Evolutionary conservation across 2,888 invertebrate genomes (phyloP).

Genomic region (Xestia ashworthii): DNA sequence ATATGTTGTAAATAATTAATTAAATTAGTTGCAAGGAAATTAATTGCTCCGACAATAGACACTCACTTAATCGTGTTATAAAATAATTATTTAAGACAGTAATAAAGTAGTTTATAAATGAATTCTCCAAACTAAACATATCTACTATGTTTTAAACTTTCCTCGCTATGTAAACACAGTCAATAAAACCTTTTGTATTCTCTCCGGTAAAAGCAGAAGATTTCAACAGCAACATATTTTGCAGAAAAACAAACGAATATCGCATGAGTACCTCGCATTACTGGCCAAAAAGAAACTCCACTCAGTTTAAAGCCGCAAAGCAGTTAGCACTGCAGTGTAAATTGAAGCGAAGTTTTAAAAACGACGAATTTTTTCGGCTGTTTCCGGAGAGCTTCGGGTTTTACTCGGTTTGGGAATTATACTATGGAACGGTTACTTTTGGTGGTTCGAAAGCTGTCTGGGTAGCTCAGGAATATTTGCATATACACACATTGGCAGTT

Average conservation of each 20-base stretch:
- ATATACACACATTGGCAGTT: conserved; percentile 21
- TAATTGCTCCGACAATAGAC: background rate
- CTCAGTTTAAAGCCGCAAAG: conserved; percentile 50
- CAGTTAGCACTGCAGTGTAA: conserved; percentile 56
- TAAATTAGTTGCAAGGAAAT: too few relatives aligned
- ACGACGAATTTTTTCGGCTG: conserved; percentile 30
- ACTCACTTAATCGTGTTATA: background rate
- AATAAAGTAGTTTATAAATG: background rate
- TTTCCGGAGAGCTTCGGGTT: conserved; percentile 18
- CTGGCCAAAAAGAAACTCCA: conserved; percentile 43
- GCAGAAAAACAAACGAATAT: conserved; percentile 34
- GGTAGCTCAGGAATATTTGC: conserved; percentile 27
- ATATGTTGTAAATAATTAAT: too few relatives aligned
- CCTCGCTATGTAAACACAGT: background rate
- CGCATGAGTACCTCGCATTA: conserved; percentile 49
- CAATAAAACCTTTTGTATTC: conserved; percentile 12
- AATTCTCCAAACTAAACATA: background rate
- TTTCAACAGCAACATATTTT: conserved; percentile 20
- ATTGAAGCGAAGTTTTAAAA: conserved; percentile 31
- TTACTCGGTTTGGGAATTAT: conserved; percentile 12
- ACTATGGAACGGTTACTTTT: conserved; percentile 17
- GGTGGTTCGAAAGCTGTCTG: background rate
- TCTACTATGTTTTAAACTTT: background rate
- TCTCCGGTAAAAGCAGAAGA: background rate
- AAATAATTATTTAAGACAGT: too few relatives aligned